Evolutionary conservation across 1,140 invertebrate species (phyloP).

Genomic region (Nasonia longicornis): DNA sequence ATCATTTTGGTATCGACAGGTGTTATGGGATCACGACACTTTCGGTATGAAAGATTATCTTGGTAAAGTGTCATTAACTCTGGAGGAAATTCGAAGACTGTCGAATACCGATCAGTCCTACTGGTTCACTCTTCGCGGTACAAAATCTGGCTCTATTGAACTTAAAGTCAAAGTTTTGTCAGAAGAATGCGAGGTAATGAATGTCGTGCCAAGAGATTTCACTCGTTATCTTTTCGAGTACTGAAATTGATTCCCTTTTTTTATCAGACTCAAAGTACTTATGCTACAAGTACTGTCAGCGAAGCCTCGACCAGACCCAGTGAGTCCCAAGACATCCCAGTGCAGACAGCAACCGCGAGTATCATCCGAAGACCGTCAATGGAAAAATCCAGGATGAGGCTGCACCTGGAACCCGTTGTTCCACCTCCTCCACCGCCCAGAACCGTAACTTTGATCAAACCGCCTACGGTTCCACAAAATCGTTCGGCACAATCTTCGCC

Average conservation of each 20-base stretch:
- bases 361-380: conserved; percentile 60
- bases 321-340: conserved; percentile 37
- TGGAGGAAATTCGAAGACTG: conserved; percentile 68
- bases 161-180: conserved; percentile 65
- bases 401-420: conserved; percentile 57
- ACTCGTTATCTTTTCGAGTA: background rate
- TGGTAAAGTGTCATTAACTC: conserved; percentile 67
- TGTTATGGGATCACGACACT: conserved; percentile 72
- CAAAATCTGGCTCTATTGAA: conserved; percentile 66
- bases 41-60: conserved; percentile 72
- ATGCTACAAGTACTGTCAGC: conserved; percentile 58
- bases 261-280: conserved; percentile 59
- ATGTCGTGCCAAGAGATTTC: background rate
- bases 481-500: conserved; percentile 34
- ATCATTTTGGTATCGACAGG: conserved; percentile 53
- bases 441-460: conserved; percentile 60
- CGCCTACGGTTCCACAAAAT: conserved; percentile 43
- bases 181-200: conserved; percentile 61
- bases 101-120: conserved; percentile 62
- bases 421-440: conserved; percentile 61
- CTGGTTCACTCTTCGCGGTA: conserved; percentile 64
- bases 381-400: conserved; percentile 60
- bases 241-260: background rate
- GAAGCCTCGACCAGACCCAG: conserved; percentile 55
- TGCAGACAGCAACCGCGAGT: conserved; percentile 29